Base-by-base conservation (phyloP, 2,888 invertebrate species). In the Schizotus pectinicornis region DNA sequence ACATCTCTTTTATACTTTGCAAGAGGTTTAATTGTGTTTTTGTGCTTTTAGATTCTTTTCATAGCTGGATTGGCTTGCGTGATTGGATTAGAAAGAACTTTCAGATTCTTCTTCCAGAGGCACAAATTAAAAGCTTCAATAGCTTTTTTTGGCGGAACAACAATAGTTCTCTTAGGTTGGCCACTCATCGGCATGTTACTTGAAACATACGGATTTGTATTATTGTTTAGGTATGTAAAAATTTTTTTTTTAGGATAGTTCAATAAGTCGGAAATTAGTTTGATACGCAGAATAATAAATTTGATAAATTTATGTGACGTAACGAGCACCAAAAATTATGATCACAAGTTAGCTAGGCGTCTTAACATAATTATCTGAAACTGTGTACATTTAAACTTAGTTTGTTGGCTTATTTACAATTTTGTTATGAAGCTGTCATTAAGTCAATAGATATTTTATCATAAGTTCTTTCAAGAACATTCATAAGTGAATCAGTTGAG, bases 41-140 rank as follows among this genome's bases (percentile, higher is more conserved):
- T 62, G 22, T 22, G 5, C 5, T 22, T 64, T 47, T 84, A 99
- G 98, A 94, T 99, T 63, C 84, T 99, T 30, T 99, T 99, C 81
- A 90, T 99, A 69, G 86, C 90, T 67, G 99, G 99, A 1, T 84
- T 99, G 50, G 94, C 92, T 9, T 96, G 98, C 80, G 95, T 98
- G 7, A 98, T 98, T 75, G 99, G 99, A 1, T 84, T 98, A 22
- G 93, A 95, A 79, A 82, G 98, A 75, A 98, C 98, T 6, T 89
- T 98, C 74, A 88, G 94, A 74, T 99, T 99, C 80, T 99, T 99
- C 83, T 99, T 99, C 80, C 98, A 99, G 82, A 82, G 89, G 65
- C 97, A 98, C 78, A 99, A 98, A 85, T 82, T 93, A 48, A 95
- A 92, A 84, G 98, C 94, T 0, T 91, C 94, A 0, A 81, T 88